These are phyloP conservation scores for Chymomyza caudatula DNA, from an alignment of 2,888 invertebrate genomes.

Conservation along the genomic window DNA sequence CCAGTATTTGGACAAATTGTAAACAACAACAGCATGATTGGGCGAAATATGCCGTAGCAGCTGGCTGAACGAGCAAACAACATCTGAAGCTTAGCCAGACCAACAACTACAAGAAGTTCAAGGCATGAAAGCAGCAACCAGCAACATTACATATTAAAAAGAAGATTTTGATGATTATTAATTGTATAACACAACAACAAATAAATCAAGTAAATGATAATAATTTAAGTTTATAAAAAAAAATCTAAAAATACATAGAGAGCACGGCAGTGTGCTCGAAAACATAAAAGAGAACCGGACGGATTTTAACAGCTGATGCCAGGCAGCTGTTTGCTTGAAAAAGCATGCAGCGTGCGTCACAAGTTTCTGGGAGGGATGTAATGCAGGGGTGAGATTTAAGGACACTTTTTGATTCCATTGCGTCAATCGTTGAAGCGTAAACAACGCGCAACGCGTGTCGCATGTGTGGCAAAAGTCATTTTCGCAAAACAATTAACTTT, in stretches of 20 bases:
- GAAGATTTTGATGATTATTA: constrained; percentile 69
- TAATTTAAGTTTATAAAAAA: constrained; percentile 63
- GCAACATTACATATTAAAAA: constrained; percentile 56
- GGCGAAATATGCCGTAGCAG: background rate
- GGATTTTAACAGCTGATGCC: too few species aligned
- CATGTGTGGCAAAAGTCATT: background rate
- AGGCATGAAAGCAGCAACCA: background rate
- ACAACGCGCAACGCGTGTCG: background rate
- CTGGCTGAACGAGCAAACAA: background rate
- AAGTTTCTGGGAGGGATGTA: background rate
- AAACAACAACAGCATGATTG: constrained; percentile 78
- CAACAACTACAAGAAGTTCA: constrained; percentile 11
- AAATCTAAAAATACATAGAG: constrained; percentile 32
- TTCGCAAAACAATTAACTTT: background rate
- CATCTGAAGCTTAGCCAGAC: constrained; percentile 18
- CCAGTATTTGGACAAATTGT: constrained; percentile 99
- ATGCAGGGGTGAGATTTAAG: background rate
- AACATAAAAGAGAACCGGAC: background rate
- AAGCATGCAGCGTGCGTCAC: background rate
- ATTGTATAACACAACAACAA: constrained; percentile 66
- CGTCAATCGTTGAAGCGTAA: background rate
- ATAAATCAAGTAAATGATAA: constrained; percentile 70
- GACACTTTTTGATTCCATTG: background rate
- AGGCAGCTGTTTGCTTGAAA: background rate
- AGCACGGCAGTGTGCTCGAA: constrained; percentile 30